phyloP scores from a whole-genome alignment of 2,113 vertebrate genomes.

The Telmatochromis brichardi region DNA sequence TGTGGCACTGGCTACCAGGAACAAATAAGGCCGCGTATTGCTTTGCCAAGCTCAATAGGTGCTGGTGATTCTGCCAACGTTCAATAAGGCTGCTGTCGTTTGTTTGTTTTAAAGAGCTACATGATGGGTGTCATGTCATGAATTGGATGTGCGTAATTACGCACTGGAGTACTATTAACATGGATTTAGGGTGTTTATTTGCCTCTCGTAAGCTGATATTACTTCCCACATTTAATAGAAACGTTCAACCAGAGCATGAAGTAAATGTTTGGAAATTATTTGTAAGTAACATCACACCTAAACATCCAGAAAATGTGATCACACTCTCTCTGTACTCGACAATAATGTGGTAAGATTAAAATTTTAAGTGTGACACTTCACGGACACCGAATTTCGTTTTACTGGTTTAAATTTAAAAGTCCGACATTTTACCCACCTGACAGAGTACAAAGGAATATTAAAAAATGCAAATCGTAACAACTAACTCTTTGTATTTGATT shows the following conservation, averaged over 20 bases:
- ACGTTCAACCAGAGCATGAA: not conserved
- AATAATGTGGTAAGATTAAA: not conserved
- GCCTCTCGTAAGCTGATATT: not conserved
- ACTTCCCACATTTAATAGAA: not conserved
- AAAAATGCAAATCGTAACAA: not conserved
- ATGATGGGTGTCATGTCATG: not conserved
- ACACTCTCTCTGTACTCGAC: not conserved
- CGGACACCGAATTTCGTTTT: not conserved
- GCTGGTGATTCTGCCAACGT: slow-evolving; percentile 27
- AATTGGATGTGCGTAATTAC: slow-evolving; percentile 38
- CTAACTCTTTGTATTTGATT: not conserved
- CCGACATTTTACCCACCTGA: not conserved
- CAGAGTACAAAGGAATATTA: not conserved
- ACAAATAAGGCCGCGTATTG: slow-evolving; percentile 40
- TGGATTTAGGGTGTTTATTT: not conserved
- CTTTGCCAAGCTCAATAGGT: slow-evolving; percentile 35
- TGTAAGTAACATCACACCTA: not conserved
- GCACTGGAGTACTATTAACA: not conserved
- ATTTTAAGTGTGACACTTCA: not conserved
- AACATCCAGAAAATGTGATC: not conserved
- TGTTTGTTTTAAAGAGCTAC: not conserved
- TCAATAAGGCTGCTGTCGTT: slow-evolving; percentile 18
- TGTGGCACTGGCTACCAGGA: slow-evolving; percentile 43
- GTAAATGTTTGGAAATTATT: not conserved
- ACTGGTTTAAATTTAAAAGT: not conserved